phyloP scores from a whole-genome alignment of 2,113 vertebrate genomes.

The Accipiter cooperii region DNA sequence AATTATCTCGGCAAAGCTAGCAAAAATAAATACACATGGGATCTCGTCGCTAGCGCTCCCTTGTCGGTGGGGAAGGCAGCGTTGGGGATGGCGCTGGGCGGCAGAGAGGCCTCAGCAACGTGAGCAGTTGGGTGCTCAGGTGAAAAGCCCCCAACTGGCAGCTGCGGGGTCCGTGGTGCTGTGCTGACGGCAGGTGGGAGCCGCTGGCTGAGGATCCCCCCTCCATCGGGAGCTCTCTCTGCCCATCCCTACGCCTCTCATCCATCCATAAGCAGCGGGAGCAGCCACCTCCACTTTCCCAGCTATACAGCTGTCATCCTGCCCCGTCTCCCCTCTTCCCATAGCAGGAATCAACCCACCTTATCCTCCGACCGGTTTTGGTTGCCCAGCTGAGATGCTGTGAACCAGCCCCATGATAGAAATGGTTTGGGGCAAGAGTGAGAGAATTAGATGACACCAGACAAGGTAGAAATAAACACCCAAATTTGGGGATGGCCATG shows the following conservation, averaged over 20 bases:
- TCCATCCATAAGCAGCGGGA: neutral
- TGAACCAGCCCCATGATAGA: neutral
- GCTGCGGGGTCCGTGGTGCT: neutral
- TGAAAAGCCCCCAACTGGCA: rapidly evolving
- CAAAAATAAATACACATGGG: neutral
- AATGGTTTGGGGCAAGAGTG: neutral
- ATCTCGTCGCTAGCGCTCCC: neutral
- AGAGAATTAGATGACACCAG: neutral
- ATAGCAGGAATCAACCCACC: neutral
- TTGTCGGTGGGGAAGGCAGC: rapidly evolving
- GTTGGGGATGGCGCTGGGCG: neutral
- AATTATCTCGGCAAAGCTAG: neutral
- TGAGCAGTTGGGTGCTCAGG: neutral
- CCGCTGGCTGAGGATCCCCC: rapidly evolving
- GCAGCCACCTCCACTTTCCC: neutral
- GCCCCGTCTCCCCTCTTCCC: neutral
- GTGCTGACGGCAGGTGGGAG: neutral
- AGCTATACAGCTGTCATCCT: neutral
- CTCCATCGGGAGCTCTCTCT: neutral
- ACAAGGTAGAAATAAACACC: neutral
- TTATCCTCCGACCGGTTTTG: neutral
- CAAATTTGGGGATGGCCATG: neutral
- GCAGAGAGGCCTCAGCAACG: neutral
- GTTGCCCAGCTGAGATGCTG: neutral
- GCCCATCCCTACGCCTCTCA: neutral